Conservation (phyloP, 2,888 invertebrate genomes). For the Lathronympha strigana region DNA sequence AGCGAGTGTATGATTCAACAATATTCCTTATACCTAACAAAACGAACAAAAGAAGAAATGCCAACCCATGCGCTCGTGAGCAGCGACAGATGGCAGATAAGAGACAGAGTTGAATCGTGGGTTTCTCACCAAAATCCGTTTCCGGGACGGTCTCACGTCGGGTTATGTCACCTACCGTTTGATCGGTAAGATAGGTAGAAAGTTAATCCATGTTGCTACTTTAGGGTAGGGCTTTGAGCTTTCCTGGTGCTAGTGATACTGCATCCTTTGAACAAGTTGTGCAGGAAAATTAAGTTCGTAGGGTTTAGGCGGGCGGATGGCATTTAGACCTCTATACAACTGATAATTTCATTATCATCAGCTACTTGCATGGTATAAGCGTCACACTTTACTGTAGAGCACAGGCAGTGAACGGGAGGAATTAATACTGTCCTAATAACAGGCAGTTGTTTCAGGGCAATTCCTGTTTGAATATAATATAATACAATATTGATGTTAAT, state of each 20-base stretch:
- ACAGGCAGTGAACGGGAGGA: too few species aligned
- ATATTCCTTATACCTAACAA: not conserved
- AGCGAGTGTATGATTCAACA: conserved; percentile 15
- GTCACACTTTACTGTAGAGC: too few species aligned
- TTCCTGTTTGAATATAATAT: too few species aligned
- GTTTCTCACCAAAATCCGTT: conserved; percentile 34
- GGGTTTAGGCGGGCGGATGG: not conserved
- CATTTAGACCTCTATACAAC: not conserved
- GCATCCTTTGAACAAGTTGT: too few species aligned
- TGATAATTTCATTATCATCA: too few species aligned
- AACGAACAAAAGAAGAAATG: conserved; percentile 27
- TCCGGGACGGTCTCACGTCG: conserved; percentile 37
- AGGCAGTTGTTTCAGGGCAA: too few species aligned
- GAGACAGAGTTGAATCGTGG: conserved; percentile 30
- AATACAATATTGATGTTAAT: too few species aligned
- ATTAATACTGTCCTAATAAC: too few species aligned
- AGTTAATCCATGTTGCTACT: conserved; percentile 22
- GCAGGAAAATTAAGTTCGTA: not conserved
- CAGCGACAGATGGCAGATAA: conserved; percentile 35
- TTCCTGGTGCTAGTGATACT: not conserved
- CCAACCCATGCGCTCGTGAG: conserved; percentile 29
- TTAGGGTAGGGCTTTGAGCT: conserved; percentile 1
- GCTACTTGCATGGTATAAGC: too few species aligned
- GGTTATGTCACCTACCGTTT: conserved; percentile 39
- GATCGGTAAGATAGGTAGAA: conserved; percentile 34